phyloP scores from a whole-genome alignment of 1,140 invertebrate genomes.

The Macrotrachela quadricornifera region DNA sequence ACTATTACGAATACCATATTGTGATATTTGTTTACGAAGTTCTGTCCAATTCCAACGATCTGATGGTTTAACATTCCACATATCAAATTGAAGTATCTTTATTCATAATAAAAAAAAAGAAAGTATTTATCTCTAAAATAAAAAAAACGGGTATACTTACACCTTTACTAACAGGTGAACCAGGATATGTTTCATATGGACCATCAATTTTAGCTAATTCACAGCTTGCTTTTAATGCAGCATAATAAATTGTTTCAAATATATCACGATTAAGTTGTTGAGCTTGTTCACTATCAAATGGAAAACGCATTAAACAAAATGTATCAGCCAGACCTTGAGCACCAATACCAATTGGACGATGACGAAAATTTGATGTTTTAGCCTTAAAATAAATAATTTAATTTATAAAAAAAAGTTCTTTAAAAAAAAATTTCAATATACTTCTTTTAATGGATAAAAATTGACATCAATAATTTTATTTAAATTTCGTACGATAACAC shows the following conservation, averaged over 20 bases:
- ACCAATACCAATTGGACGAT: conserved; percentile 84
- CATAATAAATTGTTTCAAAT: conserved; percentile 94
- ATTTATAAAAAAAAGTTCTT: no score
- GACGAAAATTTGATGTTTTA: conserved; percentile 54
- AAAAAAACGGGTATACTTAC: no score
- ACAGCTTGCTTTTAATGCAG: conserved; percentile 82
- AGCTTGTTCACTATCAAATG: conserved; percentile 60
- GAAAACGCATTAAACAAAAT: conserved; percentile 75
- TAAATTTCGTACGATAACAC: conserved; percentile 69
- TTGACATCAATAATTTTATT: conserved; percentile 96
- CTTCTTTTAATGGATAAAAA: conserved; percentile 77
- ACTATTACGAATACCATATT: conserved; percentile 79
- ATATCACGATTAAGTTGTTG: conserved; percentile 73
- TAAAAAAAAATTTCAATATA: neutral
- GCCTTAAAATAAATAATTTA: no score
- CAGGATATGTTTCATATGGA: conserved; percentile 68
- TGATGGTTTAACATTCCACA: conserved; percentile 81
- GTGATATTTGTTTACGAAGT: conserved; percentile 62
- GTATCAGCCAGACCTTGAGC: conserved; percentile 88
- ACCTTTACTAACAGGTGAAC: conserved; percentile 75
- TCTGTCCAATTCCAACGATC: conserved; percentile 66
- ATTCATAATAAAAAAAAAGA: no score
- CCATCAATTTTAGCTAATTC: conserved; percentile 70
- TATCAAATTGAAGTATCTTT: conserved; percentile 63
- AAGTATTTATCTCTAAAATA: no score